These are phyloP conservation scores for Rhinopomastus cyanomelas DNA, from an alignment of 2,113 vertebrate species.

Conservation along the genomic window DNA sequence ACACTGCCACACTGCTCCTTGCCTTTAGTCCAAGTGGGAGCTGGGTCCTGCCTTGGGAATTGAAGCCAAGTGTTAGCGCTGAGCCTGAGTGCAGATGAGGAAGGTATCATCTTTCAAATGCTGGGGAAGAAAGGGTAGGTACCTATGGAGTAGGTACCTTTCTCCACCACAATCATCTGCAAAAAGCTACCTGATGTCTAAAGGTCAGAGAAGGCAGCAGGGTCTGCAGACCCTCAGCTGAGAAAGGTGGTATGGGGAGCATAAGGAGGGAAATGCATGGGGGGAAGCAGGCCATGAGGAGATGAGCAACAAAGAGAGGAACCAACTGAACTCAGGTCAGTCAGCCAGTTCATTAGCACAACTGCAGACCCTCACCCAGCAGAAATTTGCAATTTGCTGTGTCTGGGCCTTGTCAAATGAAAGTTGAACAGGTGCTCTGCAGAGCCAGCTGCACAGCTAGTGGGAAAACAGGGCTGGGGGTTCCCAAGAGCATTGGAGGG, in stretches of 20 bases:
- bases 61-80: accelerated
- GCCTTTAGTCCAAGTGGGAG: not conserved
- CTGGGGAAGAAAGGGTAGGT: not conserved
- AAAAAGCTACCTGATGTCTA: not conserved
- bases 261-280: accelerated
- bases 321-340: not conserved
- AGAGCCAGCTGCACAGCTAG: not conserved
- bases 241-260: accelerated
- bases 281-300: accelerated
- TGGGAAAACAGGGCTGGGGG: accelerated
- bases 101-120: not conserved
- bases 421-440: not conserved
- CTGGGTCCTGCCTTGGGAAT: not conserved
- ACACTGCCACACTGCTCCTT: accelerated
- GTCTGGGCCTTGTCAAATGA: not conserved
- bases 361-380: not conserved
- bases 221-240: not conserved
- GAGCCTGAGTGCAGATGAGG: not conserved
- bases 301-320: not conserved
- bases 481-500: not conserved
- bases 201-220: not conserved
- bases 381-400: not conserved
- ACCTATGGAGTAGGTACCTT: not conserved
- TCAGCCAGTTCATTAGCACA: not conserved
- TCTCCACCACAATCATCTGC: not conserved